Evolutionary conservation across 1,140 invertebrate species (phyloP).

Genomic region (Drosophila sp.): DNA sequence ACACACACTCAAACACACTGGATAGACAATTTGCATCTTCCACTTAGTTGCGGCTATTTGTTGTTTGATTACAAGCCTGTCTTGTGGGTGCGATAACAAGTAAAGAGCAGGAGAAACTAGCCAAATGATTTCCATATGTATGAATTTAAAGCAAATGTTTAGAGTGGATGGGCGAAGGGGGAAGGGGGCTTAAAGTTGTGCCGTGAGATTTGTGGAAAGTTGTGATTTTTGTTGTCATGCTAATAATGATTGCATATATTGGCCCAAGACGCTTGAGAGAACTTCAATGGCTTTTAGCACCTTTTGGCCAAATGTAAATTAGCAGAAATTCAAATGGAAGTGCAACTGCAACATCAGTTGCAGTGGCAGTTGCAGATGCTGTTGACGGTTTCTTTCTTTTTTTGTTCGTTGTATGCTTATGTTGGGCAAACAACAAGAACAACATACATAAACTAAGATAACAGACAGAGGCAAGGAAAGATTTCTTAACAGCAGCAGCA

Average conservation of each 20-base stretch:
- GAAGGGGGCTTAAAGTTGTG: slow-evolving; percentile 53
- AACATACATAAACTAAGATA: slow-evolving; percentile 70
- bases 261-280: slow-evolving; percentile 64
- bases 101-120: neutral
- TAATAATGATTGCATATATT: slow-evolving; percentile 72
- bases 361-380: slow-evolving; percentile 27
- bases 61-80: slow-evolving; percentile 74
- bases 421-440: slow-evolving; percentile 63
- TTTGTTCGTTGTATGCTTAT: slow-evolving; percentile 63
- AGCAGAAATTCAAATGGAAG: slow-evolving; percentile 52
- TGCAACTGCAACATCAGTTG: slow-evolving; percentile 9
- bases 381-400: slow-evolving; percentile 41
- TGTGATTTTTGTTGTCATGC: slow-evolving; percentile 75
- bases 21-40: slow-evolving; percentile 31
- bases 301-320: slow-evolving; percentile 63
- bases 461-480: slow-evolving; percentile 54
- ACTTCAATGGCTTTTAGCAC: slow-evolving; percentile 64
- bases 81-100: slow-evolving; percentile 56
- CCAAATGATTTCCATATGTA: slow-evolving; percentile 63
- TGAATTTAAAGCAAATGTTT: slow-evolving; percentile 49
- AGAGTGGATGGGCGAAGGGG: neutral
- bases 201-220: slow-evolving; percentile 69
- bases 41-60: slow-evolving; percentile 38
- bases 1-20: slow-evolving; percentile 17
- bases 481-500: slow-evolving; percentile 71